phyloP scores from a whole-genome alignment of 2,797 vertebrate genomes.

The Octomys mimax region DNA sequence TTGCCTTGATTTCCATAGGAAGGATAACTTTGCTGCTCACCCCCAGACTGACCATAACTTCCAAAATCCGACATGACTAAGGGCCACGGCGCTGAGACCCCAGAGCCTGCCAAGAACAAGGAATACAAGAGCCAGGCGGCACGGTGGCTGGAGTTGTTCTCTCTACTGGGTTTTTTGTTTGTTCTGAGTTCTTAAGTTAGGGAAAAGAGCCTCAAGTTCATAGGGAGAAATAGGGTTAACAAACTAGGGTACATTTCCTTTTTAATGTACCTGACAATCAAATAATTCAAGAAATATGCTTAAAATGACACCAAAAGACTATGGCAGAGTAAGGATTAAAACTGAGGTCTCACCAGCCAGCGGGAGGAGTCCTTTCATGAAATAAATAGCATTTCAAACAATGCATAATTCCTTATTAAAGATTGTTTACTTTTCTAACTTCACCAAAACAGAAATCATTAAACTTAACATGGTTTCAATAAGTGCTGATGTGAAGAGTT shows the following conservation, averaged over 20 bases:
- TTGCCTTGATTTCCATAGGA: too few species aligned
- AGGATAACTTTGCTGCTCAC: too few species aligned
- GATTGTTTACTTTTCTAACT: not conserved
- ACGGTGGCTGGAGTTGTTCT: too few species aligned
- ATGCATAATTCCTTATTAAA: conserved; percentile 45
- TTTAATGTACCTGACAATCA: not conserved
- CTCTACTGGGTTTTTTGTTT: not conserved
- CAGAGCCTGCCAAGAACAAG: too few species aligned
- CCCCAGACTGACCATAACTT: too few species aligned
- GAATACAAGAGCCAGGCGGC: too few species aligned
- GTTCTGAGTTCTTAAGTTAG: not conserved
- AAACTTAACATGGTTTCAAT: conserved; percentile 15
- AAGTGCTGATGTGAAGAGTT: conserved; percentile 8
- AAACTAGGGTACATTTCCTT: not conserved
- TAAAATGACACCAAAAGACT: conserved; percentile 27
- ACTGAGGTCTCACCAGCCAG: not conserved
- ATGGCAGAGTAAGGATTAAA: not conserved
- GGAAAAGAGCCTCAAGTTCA: not conserved
- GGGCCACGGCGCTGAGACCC: too few species aligned
- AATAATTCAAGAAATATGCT: not conserved
- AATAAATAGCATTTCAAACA: not conserved
- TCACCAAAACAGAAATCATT: conserved; percentile 12
- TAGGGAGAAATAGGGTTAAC: not conserved
- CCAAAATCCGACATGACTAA: too few species aligned
- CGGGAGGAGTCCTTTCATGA: not conserved